A percentile compares a stretch with the other conserved stretches of the same genome.
Conservation (phyloP, 2,888 invertebrate genomes). For the Orgyia antiqua region DNA sequence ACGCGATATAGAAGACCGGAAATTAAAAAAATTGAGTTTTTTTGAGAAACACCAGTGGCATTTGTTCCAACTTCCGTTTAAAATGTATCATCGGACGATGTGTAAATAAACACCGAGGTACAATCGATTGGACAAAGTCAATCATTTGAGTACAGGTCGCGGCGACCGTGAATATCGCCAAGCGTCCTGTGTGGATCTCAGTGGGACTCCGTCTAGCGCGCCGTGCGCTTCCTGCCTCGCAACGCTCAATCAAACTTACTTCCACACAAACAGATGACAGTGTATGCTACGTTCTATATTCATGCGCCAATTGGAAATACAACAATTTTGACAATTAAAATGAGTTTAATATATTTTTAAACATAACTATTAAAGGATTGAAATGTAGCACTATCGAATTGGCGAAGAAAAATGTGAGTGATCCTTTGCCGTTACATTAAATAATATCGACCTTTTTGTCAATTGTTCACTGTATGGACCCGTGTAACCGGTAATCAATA, state of each 20-base stretch:
- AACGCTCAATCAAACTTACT: slow-evolving; percentile 9
- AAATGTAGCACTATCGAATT: slow-evolving; percentile 68
- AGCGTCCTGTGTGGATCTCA: slow-evolving; percentile 47
- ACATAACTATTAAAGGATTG: slow-evolving; percentile 23
- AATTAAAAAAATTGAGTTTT: too few relatives aligned
- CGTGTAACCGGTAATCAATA: too few relatives aligned
- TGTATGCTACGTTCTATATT: slow-evolving; percentile 18
- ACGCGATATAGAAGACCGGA: too few relatives aligned
- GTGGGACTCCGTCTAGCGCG: slow-evolving; percentile 56
- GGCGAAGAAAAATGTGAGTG: slow-evolving; percentile 71
- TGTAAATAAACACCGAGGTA: slow-evolving; percentile 53
- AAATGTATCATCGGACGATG: slow-evolving; percentile 43
- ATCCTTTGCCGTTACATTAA: slow-evolving; percentile 18
- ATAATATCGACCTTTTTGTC: slow-evolving; percentile 17
- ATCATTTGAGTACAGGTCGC: slow-evolving; percentile 66
- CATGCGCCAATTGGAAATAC: slow-evolving; percentile 26
- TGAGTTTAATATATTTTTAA: slow-evolving; percentile 22
- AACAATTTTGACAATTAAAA: slow-evolving; percentile 32
- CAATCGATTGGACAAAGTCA: slow-evolving; percentile 72
- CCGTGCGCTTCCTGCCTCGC: slow-evolving; percentile 56
- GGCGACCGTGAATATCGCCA: slow-evolving; percentile 67
- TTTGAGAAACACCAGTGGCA: too few relatives aligned
- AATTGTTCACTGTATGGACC: slow-evolving; percentile 10
- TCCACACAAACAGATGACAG: slow-evolving; percentile 9
- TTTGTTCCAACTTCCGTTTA: too few relatives aligned